Base-by-base conservation (phyloP, 2,888 invertebrate species). In the Didymodactylos carnosus region DNA sequence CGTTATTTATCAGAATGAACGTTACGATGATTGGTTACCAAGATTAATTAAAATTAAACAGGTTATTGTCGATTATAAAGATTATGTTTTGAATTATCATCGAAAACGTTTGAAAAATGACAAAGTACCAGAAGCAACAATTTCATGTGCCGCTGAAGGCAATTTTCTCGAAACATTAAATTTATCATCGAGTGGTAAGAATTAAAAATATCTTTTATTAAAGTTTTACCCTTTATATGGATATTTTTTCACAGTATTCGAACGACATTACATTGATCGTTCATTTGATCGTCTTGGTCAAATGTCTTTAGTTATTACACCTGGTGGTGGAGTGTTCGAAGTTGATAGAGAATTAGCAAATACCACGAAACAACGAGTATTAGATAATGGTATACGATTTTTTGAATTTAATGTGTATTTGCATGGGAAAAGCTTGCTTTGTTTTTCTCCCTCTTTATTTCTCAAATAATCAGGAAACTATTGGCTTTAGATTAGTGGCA, bases 131-230 rank as follows among this genome's bases (percentile, higher is more conserved):
- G 78, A 77, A 19, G 80, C 81, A 16, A 78, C 77, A 49, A 81
- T 82, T 75, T 86, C 86, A 4, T 83, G 83, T 6, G 85, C 87
- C 3, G 82, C 84, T 13, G 93, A 97, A 83, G 98, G 98, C 70
- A 98, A 98, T 83, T 97, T 98, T 83, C 86, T 99, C 39, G 97
- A 98, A 87, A 94, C 95, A n/a, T 86, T 98, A 29, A 97, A 97
- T 83, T 94, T 97, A 89, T 93, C 94, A 73, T 86, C 97, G 75
- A 97, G 97, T 86, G 35, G 62, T 62, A 19, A 43, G 14, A 14
- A 25, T 16, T 19, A 19, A 23, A n/a, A n/a, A 16, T 72, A 75
- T 39, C 1, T 76, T 14, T 39, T 25, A n/a, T 71, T 35, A 29
- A 76, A 69, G 72, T 73, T 29, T 76, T 19, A 16, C 13, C 10